These are phyloP conservation scores for Pachydiplax longipennis DNA, from an alignment of 2,888 invertebrate species.

Conservation along the genomic window DNA sequence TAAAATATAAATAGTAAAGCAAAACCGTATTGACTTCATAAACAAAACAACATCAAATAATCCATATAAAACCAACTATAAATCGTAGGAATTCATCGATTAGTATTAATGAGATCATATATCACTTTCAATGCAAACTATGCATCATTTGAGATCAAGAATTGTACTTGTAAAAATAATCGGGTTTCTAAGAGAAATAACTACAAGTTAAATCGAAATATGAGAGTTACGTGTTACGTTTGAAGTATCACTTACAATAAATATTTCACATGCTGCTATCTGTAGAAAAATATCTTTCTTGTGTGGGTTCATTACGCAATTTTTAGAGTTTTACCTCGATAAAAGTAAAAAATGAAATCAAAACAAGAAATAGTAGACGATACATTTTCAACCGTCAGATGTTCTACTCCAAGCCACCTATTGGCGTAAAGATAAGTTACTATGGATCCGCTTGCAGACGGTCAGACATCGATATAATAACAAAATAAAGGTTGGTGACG, in stretches of 20 bases:
- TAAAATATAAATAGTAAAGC: not conserved
- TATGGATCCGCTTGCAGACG: conserved; percentile 40
- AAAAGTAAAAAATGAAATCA: not conserved
- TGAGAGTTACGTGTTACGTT: not conserved
- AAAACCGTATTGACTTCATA: not conserved
- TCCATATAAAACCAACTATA: not conserved
- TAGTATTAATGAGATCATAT: not conserved
- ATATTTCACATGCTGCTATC: not conserved
- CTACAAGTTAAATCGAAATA: not conserved
- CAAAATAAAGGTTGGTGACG: conserved; percentile 36
- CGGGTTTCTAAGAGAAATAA: too few relatives aligned
- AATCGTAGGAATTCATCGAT: not conserved
- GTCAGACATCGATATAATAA: conserved; percentile 20
- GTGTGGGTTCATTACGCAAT: not conserved
- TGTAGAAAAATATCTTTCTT: too few relatives aligned
- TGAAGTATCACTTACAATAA: not conserved
- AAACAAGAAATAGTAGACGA: not conserved
- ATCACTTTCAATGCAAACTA: not conserved
- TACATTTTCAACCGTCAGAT: conserved; percentile 21
- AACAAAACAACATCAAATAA: not conserved
- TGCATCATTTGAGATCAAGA: not conserved
- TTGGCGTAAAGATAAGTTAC: conserved; percentile 20
- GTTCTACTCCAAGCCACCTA: conserved; percentile 30
- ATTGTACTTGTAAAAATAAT: too few relatives aligned
- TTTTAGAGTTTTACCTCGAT: not conserved